phyloP scores from a whole-genome alignment of 2,113 vertebrate genomes.

The Arizona elegans region DNA sequence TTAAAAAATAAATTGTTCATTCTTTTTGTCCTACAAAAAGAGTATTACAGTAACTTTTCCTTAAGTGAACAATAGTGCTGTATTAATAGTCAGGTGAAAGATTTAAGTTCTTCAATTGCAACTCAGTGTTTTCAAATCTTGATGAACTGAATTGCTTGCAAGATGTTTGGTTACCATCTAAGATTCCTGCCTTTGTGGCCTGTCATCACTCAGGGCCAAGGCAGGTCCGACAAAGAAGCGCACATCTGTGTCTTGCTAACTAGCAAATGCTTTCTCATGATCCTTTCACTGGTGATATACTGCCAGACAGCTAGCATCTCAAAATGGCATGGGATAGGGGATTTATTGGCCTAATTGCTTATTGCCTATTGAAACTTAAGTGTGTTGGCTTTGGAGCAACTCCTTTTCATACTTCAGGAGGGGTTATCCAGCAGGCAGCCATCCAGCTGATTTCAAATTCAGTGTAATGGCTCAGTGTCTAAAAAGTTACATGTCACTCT shows the following conservation, averaged over 20 bases:
- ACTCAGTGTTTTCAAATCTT: constrained; percentile 35
- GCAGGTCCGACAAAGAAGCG: constrained; percentile 57
- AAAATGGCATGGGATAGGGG: constrained; percentile 12
- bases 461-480: neutral
- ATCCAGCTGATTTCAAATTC: neutral
- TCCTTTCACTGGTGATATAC: constrained; percentile 50
- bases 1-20: neutral
- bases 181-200: constrained; percentile 34
- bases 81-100: constrained; percentile 31
- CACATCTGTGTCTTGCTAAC: constrained; percentile 50
- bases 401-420: constrained; percentile 43
- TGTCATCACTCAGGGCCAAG: constrained; percentile 41
- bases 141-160: constrained; percentile 53
- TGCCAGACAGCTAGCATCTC: constrained; percentile 34
- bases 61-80: constrained; percentile 27
- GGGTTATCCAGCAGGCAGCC: neutral
- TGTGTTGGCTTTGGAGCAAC: constrained; percentile 47
- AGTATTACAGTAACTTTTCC: constrained; percentile 35
- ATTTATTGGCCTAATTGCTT: constrained; percentile 60
- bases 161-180: constrained; percentile 66
- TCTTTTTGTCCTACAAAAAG: constrained; percentile 19
- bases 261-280: constrained; percentile 31
- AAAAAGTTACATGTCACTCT: neutral
- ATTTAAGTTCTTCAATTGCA: constrained; percentile 33
- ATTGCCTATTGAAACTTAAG: constrained; percentile 62